Evolutionary conservation across 2,797 vertebrate genomes (phyloP).

Genomic region (Thunnus albacares): DNA sequence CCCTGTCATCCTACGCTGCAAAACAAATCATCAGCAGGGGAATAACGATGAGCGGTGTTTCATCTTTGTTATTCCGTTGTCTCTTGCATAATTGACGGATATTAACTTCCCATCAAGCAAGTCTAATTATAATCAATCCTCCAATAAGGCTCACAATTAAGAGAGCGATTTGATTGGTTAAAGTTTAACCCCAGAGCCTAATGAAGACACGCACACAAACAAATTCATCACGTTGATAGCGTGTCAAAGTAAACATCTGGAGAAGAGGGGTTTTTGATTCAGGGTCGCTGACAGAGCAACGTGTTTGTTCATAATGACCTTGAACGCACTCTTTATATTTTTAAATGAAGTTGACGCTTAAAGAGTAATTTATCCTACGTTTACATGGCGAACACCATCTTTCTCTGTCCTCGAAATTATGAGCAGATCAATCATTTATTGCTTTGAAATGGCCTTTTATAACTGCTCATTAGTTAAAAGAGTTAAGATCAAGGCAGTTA

Average conservation of each 20-base stretch:
- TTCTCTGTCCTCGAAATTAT: background rate
- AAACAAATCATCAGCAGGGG: conserved; percentile 91
- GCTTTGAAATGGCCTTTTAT: background rate
- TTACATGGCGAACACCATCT: background rate
- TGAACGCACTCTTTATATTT: conserved; percentile 20
- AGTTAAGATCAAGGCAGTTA: background rate
- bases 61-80: conserved; percentile 90
- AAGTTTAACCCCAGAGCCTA: conserved; percentile 89
- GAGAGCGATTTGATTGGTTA: conserved; percentile 90
- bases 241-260: conserved; percentile 65
- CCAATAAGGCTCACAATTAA: conserved; percentile 93
- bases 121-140: conserved; percentile 93
- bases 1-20: conserved; percentile 76
- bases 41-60: conserved; percentile 89
- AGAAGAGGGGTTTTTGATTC: conserved; percentile 29
- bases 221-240: conserved; percentile 80
- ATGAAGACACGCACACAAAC: conserved; percentile 90
- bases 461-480: background rate
- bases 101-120: conserved; percentile 95
- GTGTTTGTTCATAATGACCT: conserved; percentile 33
- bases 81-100: conserved; percentile 92
- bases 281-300: background rate
- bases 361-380: background rate
- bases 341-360: background rate
- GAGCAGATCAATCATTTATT: background rate